These are phyloP conservation scores for Orchesella cincta DNA, from an alignment of 1,140 invertebrate genomes.

Conservation along the genomic window DNA sequence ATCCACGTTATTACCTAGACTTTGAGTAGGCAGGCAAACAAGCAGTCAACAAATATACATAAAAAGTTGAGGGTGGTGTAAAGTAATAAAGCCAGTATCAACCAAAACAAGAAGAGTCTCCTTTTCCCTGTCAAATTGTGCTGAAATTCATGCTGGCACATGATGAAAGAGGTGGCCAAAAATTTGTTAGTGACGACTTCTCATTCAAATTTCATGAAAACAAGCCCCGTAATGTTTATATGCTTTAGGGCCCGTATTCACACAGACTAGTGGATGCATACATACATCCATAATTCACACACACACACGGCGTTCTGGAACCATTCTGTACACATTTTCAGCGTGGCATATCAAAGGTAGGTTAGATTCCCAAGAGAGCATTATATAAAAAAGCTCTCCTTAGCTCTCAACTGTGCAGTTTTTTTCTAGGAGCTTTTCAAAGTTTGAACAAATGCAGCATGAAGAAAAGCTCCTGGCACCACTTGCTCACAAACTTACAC, in stretches of 20 bases:
- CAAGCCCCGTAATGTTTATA: no score
- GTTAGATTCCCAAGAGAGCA: neutral
- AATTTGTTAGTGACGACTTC: constrained; percentile 18
- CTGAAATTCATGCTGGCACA: constrained; percentile 12
- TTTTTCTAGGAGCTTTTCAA: neutral
- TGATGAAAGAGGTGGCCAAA: constrained; percentile 17
- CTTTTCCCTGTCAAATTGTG: constrained; percentile 13
- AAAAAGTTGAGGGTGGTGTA: neutral
- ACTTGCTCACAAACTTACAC: neutral
- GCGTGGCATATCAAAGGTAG: no score
- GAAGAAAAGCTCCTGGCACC: constrained; percentile 4
- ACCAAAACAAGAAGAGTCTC: neutral
- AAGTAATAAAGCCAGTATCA: neutral
- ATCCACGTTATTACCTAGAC: no score
- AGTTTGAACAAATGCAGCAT: neutral
- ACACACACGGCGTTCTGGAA: no score
- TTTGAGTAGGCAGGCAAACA: no score
- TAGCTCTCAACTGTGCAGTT: neutral
- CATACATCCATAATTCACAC: no score
- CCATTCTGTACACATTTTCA: no score
- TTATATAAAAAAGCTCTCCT: neutral
- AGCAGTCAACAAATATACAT: no score
- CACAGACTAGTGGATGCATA: no score
- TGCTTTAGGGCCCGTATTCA: no score
- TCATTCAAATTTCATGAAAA: constrained; percentile 22